These are phyloP conservation scores for Aphaenogaster rudis DNA, from an alignment of 1,140 invertebrate genomes.

Conservation along the genomic window DNA sequence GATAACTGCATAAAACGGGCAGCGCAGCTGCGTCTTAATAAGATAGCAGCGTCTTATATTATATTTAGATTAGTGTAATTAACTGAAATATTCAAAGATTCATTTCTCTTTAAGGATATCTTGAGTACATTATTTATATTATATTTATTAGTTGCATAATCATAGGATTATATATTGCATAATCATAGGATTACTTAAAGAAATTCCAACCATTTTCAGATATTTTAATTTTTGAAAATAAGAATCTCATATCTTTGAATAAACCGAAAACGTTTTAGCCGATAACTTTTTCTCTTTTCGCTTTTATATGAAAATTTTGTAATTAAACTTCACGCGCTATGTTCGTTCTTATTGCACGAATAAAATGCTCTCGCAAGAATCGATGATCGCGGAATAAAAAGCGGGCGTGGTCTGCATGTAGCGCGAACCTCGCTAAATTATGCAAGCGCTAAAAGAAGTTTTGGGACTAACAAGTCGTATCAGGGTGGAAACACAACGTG, in stretches of 20 bases:
- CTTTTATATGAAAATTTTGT: slow-evolving; percentile 5
- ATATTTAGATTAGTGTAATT: too few species aligned
- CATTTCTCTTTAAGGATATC: too few species aligned
- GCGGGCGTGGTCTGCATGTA: neutral
- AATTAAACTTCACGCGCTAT: neutral
- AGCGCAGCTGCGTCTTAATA: neutral
- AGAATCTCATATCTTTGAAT: neutral
- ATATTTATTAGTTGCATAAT: neutral
- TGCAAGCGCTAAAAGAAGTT: slow-evolving; percentile 26
- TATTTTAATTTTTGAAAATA: neutral
- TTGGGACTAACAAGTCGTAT: slow-evolving; percentile 42
- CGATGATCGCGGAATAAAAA: slow-evolving; percentile 37
- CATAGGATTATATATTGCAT: neutral
- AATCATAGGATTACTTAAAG: neutral
- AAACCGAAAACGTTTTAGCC: neutral
- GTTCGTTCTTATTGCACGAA: slow-evolving; percentile 5
- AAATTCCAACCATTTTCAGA: neutral
- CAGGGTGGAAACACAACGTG: neutral
- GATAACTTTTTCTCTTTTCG: neutral
- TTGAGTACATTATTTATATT: neutral
- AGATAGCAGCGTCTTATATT: too few species aligned
- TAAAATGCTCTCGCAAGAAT: slow-evolving; percentile 21
- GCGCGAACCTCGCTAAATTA: slow-evolving; percentile 33
- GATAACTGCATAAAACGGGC: too few species aligned
- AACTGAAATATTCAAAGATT: neutral